Base-by-base conservation (phyloP, 2,888 invertebrate genomes). In the Phyllotreta striolata region DNA sequence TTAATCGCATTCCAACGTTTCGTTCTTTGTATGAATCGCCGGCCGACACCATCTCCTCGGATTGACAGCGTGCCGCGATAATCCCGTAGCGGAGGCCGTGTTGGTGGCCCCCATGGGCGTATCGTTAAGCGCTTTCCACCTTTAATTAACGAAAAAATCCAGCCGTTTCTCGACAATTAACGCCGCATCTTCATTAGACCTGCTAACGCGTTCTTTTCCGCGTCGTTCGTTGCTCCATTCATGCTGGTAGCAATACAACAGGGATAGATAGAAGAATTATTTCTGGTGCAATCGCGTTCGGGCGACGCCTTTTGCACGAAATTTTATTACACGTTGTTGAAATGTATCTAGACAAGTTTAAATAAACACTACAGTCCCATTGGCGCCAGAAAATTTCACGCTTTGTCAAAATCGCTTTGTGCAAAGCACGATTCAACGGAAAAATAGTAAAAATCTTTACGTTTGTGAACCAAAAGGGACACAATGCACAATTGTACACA, bases 1-100 rank as follows among this genome's bases (percentile, higher is more conserved):
- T 69, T 69, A 69, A 73, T 72, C 73, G 68, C 73, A 73, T 73
- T 73, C 73, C 71, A 66, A 59, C 63, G 69, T 69, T 68, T 67
- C 66, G 67, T 62, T 55, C 72, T 70, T 72, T 70, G 72, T 70
- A 63, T 6, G 52, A 12, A 52, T 52, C 52, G 52, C 60, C 60
- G 62, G 63, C 56, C 55, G 63, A 47, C 63, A 58, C 62, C 68
- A 67, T 59, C 67, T 58, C 58, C 64, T 65, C 64, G 70, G 71
- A 73, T 72, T 72, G 73, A 72, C 73, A 72, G 68, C 64, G 63
- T 62, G 66, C 64, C 66, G 66, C 47, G 67, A 64, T 69, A 69
- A 69, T 68, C 67, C 64, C 56, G 64, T 58, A 51, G 47, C 55
- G 60, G 44, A 57, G 52, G 62, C 49, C 54, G 60, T 67, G 63